Base-by-base conservation (phyloP, 2,888 invertebrate genomes). In the Arenicola marina region DNA sequence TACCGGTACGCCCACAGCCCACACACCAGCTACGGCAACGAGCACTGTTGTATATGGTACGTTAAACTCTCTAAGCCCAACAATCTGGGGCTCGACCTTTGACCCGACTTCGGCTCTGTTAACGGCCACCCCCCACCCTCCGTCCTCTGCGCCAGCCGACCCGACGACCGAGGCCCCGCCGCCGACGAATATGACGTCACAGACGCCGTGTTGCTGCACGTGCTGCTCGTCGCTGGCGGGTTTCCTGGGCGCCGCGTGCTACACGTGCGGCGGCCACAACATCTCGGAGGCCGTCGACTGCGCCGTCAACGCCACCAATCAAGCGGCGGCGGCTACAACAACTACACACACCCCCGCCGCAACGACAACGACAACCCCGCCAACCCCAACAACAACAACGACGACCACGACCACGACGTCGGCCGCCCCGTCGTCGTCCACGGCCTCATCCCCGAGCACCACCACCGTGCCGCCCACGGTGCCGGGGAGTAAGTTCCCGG, bases 401-500 rank as follows among this genome's bases (percentile, higher is more conserved):
- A n/a, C 38, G 38, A 38, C 38, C 18, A 38, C 11, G 18, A 24
- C 48, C 15, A 7, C 48, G 18, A 48, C 26, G n/a, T 21, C 48
- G 7, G 18, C 48, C 48, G 18, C 48, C 7, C 48, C 48, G 18
- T 7, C 15, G 7, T n/a, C 48, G 18, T n/a, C 48, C 26, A 11
- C 48, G 7, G 18, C 48, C 7, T 24, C 48, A 48, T 24, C 48
- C 26, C 26, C 48, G 18, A 48, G n/a, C 48, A 48, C 48, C 26
- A 48, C 48, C 48, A 48, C 48, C 26, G 48, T n/a, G 7, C 48
- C 48, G 15, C 15, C 7, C 31, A 7, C 53, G 7, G 32, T 53
- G 31, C 53, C 53, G 32, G 53, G 53, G 11, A 53, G 53, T 32
- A 28, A 28, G 31, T 53, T 31, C 53, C 53, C 53, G 33, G 53